Base-by-base conservation (phyloP, 1,140 invertebrate species). In the Acromyrmex echinatior region DNA sequence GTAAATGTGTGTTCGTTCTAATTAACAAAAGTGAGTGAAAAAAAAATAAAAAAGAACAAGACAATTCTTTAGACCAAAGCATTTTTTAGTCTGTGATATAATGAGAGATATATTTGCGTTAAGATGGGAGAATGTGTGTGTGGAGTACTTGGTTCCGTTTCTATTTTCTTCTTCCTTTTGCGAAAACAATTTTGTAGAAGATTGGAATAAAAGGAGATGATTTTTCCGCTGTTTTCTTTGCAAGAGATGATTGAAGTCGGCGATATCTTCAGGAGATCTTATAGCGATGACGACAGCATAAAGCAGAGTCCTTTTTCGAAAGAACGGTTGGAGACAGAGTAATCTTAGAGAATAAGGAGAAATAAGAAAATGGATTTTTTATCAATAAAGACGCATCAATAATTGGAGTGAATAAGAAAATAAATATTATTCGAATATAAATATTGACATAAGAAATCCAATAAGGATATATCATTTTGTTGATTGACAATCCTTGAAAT, bases 81-180 rank as follows among this genome's bases (percentile, higher is more conserved):
- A 95, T 95, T 94, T 94, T 95, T 95, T 95, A 95, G 93, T 95
- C 95, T 95, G 95, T 95, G 95, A 95, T 95, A 95, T 93, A 91
- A 92, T 92, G 91, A 92, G 86, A 93, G 82, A 91, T 88, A 86
- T 91, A 89, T 86, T 92, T 93, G 85, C 90, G 87, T 92, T 92
- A 88, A 87, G 86, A 84, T 90, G 88, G 90, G 80, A 91, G 92
- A 91, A 85, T 91, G 90, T 93, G 91, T 91, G 74, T 93, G 92
- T 90, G 84, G 80, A 92, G 78, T 78, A 87, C 71, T 88, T 85
- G 68, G 84, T 88, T 91, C 28, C 49, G 18, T 87, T 87, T 70
- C 21, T 53, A 31, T 81, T 81, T n/a, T 45, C 78, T 74, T 81
- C 31, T 68, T 84, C 45, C 16, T 73, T 65, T 80, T 66, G 28